Conservation (phyloP, 2,888 invertebrate species). For the Chalcis sispes region DNA sequence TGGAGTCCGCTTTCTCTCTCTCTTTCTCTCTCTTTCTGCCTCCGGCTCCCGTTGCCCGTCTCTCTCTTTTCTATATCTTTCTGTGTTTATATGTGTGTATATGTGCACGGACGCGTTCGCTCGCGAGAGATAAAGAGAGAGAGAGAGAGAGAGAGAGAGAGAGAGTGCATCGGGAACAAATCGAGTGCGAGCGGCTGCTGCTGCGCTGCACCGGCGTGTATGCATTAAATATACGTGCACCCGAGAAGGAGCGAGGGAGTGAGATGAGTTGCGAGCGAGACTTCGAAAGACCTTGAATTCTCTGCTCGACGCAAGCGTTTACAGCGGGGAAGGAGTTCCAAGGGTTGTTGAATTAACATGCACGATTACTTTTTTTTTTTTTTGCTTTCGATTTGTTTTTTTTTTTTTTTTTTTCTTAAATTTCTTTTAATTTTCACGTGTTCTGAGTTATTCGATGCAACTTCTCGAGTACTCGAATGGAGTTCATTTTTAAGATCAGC, state of each 20-base stretch:
- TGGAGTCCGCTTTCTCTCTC: constrained; percentile 1
- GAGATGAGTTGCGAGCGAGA: not conserved
- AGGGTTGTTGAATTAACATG: too few relatives aligned
- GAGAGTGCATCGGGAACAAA: constrained; percentile 36
- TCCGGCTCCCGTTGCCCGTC: not conserved
- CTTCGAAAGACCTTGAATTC: not conserved
- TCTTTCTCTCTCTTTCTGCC: constrained; percentile 27
- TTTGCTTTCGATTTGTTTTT: too few relatives aligned
- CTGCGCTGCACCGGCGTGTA: too few relatives aligned
- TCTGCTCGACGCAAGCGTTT: too few relatives aligned
- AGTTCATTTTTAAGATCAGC: too few relatives aligned
- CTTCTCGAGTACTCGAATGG: too few relatives aligned
- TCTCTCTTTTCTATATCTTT: not conserved
- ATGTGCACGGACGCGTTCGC: not conserved
- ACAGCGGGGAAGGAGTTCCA: too few relatives aligned
- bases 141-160: constrained; percentile 17
- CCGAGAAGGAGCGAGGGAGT: not conserved
- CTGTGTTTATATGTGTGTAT: not conserved
- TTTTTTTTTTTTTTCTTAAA: too few relatives aligned
- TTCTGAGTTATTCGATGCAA: too few relatives aligned
- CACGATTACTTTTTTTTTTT: too few relatives aligned
- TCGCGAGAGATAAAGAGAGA: not conserved
- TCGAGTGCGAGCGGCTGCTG: constrained; percentile 26
- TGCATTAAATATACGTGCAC: not conserved
- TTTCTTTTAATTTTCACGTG: too few relatives aligned